Conservation (phyloP, 2,888 invertebrate species). For the Drosophila neoperkinsi region DNA sequence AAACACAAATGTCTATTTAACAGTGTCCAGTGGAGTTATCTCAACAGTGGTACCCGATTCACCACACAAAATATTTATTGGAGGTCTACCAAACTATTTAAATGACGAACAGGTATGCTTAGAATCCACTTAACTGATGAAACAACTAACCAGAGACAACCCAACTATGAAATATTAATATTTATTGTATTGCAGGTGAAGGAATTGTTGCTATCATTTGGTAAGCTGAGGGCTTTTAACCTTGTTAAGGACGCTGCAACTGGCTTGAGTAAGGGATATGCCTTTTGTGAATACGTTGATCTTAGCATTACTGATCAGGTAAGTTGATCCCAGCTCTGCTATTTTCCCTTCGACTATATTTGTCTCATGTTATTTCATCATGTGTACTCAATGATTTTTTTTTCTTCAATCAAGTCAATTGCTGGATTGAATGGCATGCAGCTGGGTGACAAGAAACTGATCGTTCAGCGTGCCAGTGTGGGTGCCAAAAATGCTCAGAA, state of each 20-base stretch:
- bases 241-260: slow-evolving; percentile 99
- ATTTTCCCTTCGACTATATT: too few species aligned
- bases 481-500: slow-evolving; percentile 97
- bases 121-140: not conserved
- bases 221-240: slow-evolving; percentile 99
- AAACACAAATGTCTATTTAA: slow-evolving; percentile 9
- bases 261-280: slow-evolving; percentile 99
- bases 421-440: slow-evolving; percentile 99
- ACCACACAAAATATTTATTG: slow-evolving; percentile 99
- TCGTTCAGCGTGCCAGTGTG: slow-evolving; percentile 98
- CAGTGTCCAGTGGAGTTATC: slow-evolving; percentile 89
- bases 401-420: slow-evolving; percentile 90
- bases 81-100: slow-evolving; percentile 98
- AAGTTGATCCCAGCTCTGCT: slow-evolving; percentile 55
- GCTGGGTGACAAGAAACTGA: slow-evolving; percentile 98
- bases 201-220: slow-evolving; percentile 99
- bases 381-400: not conserved
- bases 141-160: not conserved
- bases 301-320: slow-evolving; percentile 98
- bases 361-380: not conserved
- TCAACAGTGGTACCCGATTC: slow-evolving; percentile 98
- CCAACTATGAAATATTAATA: not conserved
- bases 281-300: slow-evolving; percentile 99
- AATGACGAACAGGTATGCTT: slow-evolving; percentile 98
- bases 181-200: slow-evolving; percentile 90